A percentile compares a stretch with the other conserved stretches of the same genome.
phyloP scores from a whole-genome alignment of 2,888 invertebrate species.

The Cantharis rufa region DNA sequence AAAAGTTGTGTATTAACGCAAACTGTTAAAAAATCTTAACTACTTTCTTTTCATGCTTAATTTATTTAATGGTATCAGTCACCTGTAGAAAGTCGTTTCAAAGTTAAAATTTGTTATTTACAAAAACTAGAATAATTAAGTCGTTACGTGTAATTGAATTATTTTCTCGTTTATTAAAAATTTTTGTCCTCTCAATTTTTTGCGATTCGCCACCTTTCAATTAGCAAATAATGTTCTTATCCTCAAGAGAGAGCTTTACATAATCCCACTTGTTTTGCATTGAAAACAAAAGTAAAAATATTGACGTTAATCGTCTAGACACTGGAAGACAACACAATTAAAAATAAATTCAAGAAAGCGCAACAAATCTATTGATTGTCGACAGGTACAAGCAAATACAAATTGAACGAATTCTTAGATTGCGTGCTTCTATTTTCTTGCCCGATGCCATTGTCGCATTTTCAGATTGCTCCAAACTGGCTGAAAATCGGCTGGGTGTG shows the following conservation, averaged over 20 bases:
- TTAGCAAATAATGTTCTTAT: background rate
- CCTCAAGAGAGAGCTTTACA: background rate
- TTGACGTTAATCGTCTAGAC: background rate
- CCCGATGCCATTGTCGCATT: too few species aligned
- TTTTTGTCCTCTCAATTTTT: background rate
- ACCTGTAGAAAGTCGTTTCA: background rate
- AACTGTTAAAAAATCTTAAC: background rate
- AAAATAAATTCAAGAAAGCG: constrained; percentile 12
- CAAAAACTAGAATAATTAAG: background rate
- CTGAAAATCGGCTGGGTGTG: constrained; percentile 1
- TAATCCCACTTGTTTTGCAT: background rate
- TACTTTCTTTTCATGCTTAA: background rate
- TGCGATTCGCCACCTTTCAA: background rate
- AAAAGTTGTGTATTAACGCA: background rate
- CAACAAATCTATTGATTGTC: constrained; percentile 11
- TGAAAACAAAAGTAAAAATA: background rate
- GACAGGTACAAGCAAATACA: constrained; percentile 16
- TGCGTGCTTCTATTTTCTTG: background rate
- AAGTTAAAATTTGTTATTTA: background rate
- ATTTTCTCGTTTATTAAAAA: background rate
- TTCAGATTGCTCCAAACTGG: background rate
- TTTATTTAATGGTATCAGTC: background rate
- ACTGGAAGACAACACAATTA: constrained; percentile 14
- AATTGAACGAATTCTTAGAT: constrained; percentile 20
- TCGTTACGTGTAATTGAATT: background rate